Evolutionary conservation across 2,888 invertebrate species (phyloP).

Genomic region (Hyppa rectilinea): DNA sequence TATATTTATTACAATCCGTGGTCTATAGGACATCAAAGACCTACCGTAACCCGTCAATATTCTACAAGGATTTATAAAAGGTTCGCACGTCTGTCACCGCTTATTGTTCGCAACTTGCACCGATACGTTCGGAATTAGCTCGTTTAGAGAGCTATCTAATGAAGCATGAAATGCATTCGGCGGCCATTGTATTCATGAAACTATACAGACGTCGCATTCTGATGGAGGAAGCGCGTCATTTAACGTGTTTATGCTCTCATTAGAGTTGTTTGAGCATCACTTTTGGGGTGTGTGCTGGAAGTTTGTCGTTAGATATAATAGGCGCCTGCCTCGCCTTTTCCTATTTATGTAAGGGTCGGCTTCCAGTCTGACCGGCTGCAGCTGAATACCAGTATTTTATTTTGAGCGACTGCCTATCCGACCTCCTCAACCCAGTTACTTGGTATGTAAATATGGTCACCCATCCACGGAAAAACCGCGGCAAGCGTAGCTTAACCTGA

Average conservation of each 20-base stretch:
- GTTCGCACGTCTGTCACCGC: slow-evolving; percentile 23
- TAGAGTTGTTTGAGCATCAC: slow-evolving; percentile 4
- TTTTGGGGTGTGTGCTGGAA: not conserved
- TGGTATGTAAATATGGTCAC: no score
- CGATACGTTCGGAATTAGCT: slow-evolving; percentile 33
- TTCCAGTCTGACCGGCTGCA: no score
- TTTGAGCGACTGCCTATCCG: no score
- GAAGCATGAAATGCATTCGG: slow-evolving; percentile 46
- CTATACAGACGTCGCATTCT: slow-evolving; percentile 11
- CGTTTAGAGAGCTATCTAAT: slow-evolving; percentile 53
- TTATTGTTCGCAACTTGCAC: slow-evolving; percentile 29
- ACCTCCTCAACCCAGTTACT: no score
- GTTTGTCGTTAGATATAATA: not conserved
- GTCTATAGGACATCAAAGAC: no score
- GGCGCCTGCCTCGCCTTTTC: no score
- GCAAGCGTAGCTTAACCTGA: no score
- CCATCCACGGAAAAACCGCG: no score
- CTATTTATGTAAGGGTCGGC: no score
- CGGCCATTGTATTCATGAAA: slow-evolving; percentile 24
- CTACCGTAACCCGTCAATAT: not conserved
- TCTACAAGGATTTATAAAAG: not conserved
- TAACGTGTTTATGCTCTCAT: slow-evolving; percentile 3
- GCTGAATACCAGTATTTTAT: no score
- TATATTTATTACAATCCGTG: no score
- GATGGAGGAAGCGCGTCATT: slow-evolving; percentile 18